Percentiles rank a stretch among this genome's conserved stretches.
Conservation (phyloP, 2,888 invertebrate genomes). For the Aphidius colemani region DNA sequence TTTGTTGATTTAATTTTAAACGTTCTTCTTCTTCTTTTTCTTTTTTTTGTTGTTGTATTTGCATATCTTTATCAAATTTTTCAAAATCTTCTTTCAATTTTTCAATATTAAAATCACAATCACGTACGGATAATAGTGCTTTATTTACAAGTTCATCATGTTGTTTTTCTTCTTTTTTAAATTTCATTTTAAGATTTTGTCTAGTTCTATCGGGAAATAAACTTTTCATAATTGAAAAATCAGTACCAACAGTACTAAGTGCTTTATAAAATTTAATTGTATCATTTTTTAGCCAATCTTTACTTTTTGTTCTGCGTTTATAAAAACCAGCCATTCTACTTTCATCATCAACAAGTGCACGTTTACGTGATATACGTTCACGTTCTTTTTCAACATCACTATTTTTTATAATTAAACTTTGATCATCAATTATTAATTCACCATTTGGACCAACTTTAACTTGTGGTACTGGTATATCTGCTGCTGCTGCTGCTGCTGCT, state of each 20-base stretch:
- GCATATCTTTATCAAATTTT: constrained; percentile 32
- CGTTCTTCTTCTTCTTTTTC: constrained; percentile 39
- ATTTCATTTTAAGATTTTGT: constrained; percentile 87
- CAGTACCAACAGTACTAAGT: constrained; percentile 86
- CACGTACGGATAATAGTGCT: constrained; percentile 65
- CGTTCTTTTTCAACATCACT: constrained; percentile 68
- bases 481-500: constrained; percentile 44
- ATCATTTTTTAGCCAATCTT: constrained; percentile 78
- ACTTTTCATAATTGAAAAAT: constrained; percentile 87
- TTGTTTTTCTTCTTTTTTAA: constrained; percentile 85
- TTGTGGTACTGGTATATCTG: constrained; percentile 74
- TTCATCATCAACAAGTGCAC: constrained; percentile 70
- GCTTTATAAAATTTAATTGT: constrained; percentile 92
- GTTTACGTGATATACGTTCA: constrained; percentile 69
- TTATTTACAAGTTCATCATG: constrained; percentile 77
- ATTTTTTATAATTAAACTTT: constrained; percentile 80
- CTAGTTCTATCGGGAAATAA: constrained; percentile 81
- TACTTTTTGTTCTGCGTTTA: constrained; percentile 70
- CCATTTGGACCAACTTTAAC: constrained; percentile 86
- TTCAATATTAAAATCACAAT: constrained; percentile 69
- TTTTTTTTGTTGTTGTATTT: constrained; percentile 32
- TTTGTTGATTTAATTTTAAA: constrained; percentile 3
- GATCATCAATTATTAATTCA: constrained; percentile 82
- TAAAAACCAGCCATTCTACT: constrained; percentile 65
- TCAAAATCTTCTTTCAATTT: constrained; percentile 66